Base-by-base conservation (phyloP, 2,888 invertebrate species). In the Clusia tigrina region DNA sequence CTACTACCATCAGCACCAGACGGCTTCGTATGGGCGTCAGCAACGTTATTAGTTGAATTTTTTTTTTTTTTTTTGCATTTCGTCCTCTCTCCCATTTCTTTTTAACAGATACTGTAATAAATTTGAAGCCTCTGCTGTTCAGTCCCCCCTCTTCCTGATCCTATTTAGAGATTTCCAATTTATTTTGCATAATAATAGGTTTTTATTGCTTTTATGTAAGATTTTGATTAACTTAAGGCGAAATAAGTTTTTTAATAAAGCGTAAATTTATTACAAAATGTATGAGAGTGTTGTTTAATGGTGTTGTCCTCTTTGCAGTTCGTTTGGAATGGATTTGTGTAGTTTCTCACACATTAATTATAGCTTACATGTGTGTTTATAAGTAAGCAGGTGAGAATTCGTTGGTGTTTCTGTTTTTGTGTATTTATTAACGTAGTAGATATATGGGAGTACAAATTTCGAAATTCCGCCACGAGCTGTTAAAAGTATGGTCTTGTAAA, bases 191-290 rank as follows among this genome's bases (percentile, higher is more conserved):
- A 6, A 42, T 42, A 15, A 42, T 12, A 15, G n/a, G n/a, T 42
- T 42, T 6, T 42, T 12, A 3, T n/a, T 42, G 42, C n/a, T 42
- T 12, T 48, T 48, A 20, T 20, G 48, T 15, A 6, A 48, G 22
- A 22, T 48, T 48, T 5, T 42, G 3, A n/a, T 48, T 48, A 48
- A 48, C 22, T 20, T 6, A 48, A 22, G 48, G 6, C 18, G 15
- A 20, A 2, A 15, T 48, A 18, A 18, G 22, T 59, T 61, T 69
- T 71, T 71, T 72, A 74, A 73, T 74, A 75, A 74, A 74, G 71
- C 74, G 75, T 71, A 74, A 73, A 74, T 74, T 74, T 74, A 73
- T 74, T 75, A 66, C 70, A 70, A 74, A 67, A 59, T 54, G 54
- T 23, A 55, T 15, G 22, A 25, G 54, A 25, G 24, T 54, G 26